These are phyloP conservation scores for Thalassarche chlororhynchos DNA, from an alignment of 2,113 vertebrate genomes.

Conservation along the genomic window DNA sequence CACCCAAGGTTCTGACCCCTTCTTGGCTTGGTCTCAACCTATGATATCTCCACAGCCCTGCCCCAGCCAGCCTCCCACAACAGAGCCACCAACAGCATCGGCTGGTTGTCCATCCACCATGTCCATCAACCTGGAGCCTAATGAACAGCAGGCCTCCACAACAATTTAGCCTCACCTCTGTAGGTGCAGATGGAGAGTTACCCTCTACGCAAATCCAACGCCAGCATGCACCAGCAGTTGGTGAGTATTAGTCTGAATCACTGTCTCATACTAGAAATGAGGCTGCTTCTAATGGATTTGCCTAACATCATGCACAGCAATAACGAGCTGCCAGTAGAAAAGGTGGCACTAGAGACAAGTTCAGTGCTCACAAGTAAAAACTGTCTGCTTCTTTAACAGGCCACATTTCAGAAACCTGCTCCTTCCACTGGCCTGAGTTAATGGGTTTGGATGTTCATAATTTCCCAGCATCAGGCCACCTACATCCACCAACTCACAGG, in stretches of 20 bases:
- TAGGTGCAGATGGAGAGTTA: neutral
- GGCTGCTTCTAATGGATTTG: neutral
- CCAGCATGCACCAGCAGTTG: neutral
- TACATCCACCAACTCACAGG: neutral
- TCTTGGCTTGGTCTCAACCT: neutral
- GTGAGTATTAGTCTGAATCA: too few relatives aligned
- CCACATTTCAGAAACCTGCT: neutral
- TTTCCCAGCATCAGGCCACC: neutral
- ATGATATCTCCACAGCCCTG: neutral
- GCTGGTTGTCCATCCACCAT: neutral
- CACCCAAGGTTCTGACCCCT: neutral
- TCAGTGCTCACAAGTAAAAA: neutral
- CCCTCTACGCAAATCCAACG: neutral
- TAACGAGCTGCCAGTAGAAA: neutral
- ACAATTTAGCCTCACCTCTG: neutral
- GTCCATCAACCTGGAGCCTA: neutral
- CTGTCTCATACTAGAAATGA: neutral
- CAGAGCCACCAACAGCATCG: rapidly evolving
- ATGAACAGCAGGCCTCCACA: rapidly evolving
- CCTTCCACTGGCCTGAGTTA: neutral
- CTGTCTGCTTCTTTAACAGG: neutral
- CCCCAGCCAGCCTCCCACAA: neutral
- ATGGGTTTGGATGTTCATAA: neutral
- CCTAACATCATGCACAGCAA: neutral
- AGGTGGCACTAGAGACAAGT: neutral